Evolutionary conservation across 2,888 invertebrate genomes (phyloP), one percentile per base, ranked within the genome.

Genomic region (Megaustenia siamemsis): DNA sequence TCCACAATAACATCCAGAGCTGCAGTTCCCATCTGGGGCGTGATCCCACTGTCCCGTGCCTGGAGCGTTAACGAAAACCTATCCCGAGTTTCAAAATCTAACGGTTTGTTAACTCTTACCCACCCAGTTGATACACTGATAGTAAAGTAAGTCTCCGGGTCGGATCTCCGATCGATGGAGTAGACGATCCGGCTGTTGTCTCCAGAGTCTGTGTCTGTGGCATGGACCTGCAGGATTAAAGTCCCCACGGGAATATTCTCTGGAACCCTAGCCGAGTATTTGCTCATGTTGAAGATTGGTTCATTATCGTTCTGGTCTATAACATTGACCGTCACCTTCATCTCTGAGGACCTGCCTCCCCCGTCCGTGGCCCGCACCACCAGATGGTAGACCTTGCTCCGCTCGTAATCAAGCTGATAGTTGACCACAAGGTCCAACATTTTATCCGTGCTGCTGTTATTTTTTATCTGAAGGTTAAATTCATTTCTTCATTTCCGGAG

Each of bases 271-370:
- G 97, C 97, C 94, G 98, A 98, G 95, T 99, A 99, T 94, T 98
- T 90, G 92, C 97, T 98, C 94, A 97, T 97, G 94, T 98, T 98
- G 95, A 99, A 99, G 91, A 98, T 97, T 83, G 99, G 99, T 93
- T 98, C 93, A 94, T 99, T 98, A 95, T 99, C 98, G 94, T 98
- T 98, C 90, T 97, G 97, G 94, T 98, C 98, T 93, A 97, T 96
- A 90, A 99, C 97, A 89, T 97, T 97, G 88, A 98, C 97, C 89
- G 96, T 95, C 68, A 99, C 96, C 79, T 96, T 96, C 82, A 98
- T 97, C 83, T 96, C 96, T 0, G 98, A 96, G 88, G 97, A 95
- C 18, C 97, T 96, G 38, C 92, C 96, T 1, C 98, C 99, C 88
- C 96, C 96, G 94, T 99, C 99, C 84, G 96, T 96, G 21, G 98